Base-by-base conservation (phyloP, 2,888 invertebrate genomes). In the Diarsia rubi region DNA sequence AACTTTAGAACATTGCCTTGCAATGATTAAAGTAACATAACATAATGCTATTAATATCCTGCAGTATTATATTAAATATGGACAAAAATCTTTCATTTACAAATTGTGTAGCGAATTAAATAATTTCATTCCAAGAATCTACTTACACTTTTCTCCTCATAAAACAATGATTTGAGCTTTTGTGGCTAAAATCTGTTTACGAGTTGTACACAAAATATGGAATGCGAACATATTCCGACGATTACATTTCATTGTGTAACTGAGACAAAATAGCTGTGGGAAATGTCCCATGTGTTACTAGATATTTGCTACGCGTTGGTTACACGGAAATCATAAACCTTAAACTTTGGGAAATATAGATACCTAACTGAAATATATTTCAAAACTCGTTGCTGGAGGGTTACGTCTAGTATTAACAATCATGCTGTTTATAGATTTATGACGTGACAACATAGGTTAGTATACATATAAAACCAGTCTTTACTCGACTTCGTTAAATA, bases 401-500 rank as follows among this genome's bases (percentile, higher is more conserved):
- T 37, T 1, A 8, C 4, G 24, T 37, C 14, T 21, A 21, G 42
- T 44, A 21, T 44, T 44, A 71, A 44, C 12, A 63, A 54, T 63
- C 21, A 72, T 19, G 19, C 16, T 47, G 21, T 52, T n/a, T 19
- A 24, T 31, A 45, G 4, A 65, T 27, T 12, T 21, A 9, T 27
- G 45, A n/a, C 60, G 37, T 27, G 12, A 65, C 47, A 27, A 49
- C 16, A 42, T 27, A 37, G 5, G 14, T 37, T 37, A 37, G 37
- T 47, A 27, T 27, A n/a, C n/a, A n/a, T n/a, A 47, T 44, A 31
- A 2, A 65, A 54, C 4, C 12, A 11, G 37, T 57, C 14, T 59
- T 47, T 70, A 67, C 75, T 59, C 24, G 21, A 42, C 31, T 52
- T 63, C 70, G 70, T 72, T 77, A 78, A 68, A 69, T 64, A 75